These are phyloP conservation scores for Pectinophora gossypiella DNA, from an alignment of 1,140 invertebrate genomes.

Conservation along the genomic window DNA sequence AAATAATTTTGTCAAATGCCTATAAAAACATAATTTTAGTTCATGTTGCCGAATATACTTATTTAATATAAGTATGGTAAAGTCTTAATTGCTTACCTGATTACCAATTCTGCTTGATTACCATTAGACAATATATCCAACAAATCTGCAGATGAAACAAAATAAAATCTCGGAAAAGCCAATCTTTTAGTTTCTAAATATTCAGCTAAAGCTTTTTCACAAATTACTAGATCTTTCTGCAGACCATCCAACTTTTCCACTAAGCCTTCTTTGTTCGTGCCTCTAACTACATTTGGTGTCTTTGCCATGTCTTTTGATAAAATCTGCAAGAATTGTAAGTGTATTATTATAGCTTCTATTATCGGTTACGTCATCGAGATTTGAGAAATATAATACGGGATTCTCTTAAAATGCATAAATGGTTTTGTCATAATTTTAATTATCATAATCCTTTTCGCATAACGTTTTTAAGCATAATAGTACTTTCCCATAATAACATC, in stretches of 20 bases:
- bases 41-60: neutral
- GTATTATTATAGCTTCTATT: no score
- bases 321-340: conserved; percentile 41
- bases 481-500: no score
- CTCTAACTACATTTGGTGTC: conserved; percentile 91
- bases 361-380: no score
- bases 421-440: no score
- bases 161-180: conserved; percentile 98
- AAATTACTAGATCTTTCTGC: conserved; percentile 91
- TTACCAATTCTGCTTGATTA: conserved; percentile 91
- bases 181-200: conserved; percentile 98
- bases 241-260: conserved; percentile 86
- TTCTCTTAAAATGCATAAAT: no score
- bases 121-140: conserved; percentile 97
- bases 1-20: conserved; percentile 96
- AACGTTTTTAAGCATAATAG: no score
- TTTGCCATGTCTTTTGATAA: conserved; percentile 83
- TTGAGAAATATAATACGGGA: neutral
- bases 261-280: conserved; percentile 91
- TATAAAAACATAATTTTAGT: conserved; percentile 39
- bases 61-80: neutral
- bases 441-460: no score
- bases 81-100: conserved; percentile 49
- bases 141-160: conserved; percentile 97
- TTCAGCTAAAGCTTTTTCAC: conserved; percentile 97